Evolutionary conservation across 2,113 vertebrate genomes (phyloP).

Genomic region (Spermophilus dauricus): DNA sequence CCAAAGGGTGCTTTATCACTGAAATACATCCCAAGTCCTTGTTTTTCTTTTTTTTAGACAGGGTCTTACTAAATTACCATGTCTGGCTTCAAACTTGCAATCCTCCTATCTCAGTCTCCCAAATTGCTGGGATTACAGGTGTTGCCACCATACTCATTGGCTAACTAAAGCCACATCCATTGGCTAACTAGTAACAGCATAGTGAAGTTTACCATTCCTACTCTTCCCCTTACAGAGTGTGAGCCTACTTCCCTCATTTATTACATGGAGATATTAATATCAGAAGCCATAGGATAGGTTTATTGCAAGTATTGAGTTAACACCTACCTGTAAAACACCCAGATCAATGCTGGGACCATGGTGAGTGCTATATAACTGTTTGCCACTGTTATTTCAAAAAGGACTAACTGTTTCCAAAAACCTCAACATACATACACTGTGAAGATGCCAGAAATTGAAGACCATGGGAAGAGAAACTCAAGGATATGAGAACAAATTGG

Average conservation of each 20-base stretch:
- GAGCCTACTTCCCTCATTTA: background rate
- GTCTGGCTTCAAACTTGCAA: too few species aligned
- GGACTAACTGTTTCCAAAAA: slow-evolving; percentile 3
- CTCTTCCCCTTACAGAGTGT: background rate
- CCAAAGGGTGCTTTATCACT: too few species aligned
- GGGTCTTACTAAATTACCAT: too few species aligned
- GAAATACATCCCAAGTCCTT: too few species aligned
- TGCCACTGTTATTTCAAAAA: background rate
- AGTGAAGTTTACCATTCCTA: background rate
- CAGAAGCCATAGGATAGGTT: background rate
- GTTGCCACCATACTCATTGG: too few species aligned
- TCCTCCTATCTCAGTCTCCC: too few species aligned
- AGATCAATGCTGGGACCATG: background rate
- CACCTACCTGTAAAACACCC: background rate
- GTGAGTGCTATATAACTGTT: background rate
- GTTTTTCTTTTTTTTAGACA: too few species aligned
- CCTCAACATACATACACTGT: background rate
- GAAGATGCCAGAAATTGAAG: background rate
- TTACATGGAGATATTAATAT: background rate
- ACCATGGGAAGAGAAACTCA: background rate
- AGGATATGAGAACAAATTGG: background rate
- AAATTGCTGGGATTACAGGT: too few species aligned
- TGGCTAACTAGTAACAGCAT: background rate
- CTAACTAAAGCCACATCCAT: background rate
- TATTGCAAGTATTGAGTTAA: background rate